Evolutionary conservation across 2,888 invertebrate species (phyloP).

Genomic region (Alitta virens): DNA sequence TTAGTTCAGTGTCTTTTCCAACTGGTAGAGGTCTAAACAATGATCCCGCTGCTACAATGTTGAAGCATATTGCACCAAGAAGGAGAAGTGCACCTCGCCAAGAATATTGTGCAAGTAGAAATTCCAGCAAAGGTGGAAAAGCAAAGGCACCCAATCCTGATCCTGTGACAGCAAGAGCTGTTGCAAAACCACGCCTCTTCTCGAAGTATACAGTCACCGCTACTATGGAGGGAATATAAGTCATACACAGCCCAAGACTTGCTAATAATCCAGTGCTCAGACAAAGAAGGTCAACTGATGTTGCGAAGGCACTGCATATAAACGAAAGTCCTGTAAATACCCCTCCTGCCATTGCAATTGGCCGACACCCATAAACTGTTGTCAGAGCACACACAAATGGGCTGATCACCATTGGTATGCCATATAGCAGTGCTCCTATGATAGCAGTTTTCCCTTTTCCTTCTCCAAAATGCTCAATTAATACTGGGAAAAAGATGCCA

Average conservation of each 20-base stretch:
- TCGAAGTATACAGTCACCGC: conserved; percentile 33
- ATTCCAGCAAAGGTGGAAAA: conserved; percentile 33
- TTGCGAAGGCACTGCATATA: conserved; percentile 22
- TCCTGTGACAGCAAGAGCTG: conserved; percentile 36
- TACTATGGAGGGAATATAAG: conserved; percentile 28
- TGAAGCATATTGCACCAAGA: conserved; percentile 26
- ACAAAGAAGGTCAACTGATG: conserved; percentile 23
- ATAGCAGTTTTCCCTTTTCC: conserved; percentile 30
- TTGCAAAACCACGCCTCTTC: conserved; percentile 30
- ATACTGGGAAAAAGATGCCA: conserved; percentile 27
- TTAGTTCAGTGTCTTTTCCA: not conserved
- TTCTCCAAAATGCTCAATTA: conserved; percentile 26
- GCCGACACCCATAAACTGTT: conserved; percentile 25
- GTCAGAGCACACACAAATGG: conserved; percentile 30
- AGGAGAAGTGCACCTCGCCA: conserved; percentile 37
- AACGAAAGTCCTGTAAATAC: conserved; percentile 24
- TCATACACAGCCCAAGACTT: conserved; percentile 31
- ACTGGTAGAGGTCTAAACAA: conserved; percentile 26
- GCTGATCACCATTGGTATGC: conserved; percentile 30
- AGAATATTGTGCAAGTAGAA: conserved; percentile 27
- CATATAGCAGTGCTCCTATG: conserved; percentile 31
- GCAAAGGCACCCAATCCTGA: conserved; percentile 36
- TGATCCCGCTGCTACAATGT: conserved; percentile 23
- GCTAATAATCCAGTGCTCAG: conserved; percentile 26
- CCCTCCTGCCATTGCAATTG: conserved; percentile 27